phyloP scores from a whole-genome alignment of 2,888 invertebrate species.

The Eilema caniola region DNA sequence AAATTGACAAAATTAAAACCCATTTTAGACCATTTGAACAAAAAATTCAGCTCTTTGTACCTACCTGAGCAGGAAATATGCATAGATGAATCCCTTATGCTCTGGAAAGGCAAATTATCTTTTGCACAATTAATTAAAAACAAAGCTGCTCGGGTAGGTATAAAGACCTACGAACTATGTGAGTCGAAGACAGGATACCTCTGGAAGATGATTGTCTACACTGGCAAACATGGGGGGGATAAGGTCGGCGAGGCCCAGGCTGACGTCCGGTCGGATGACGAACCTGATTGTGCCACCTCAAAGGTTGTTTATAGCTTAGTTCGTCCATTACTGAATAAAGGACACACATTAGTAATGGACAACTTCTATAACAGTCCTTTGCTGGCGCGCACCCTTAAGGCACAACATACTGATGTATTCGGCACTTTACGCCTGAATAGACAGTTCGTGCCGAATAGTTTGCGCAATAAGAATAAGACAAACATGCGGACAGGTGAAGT shows the following conservation, averaged over 20 bases:
- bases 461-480: conserved; percentile 33
- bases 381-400: no score
- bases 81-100: background rate
- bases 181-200: conserved; percentile 41
- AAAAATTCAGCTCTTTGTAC: background rate
- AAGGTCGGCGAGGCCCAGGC: no score
- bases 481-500: conserved; percentile 39
- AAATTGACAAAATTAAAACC: background rate
- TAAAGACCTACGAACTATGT: no score
- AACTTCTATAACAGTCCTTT: no score
- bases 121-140: no score
- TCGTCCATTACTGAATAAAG: no score
- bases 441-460: conserved; percentile 42
- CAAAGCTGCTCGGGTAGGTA: no score
- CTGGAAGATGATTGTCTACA: conserved; percentile 32
- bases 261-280: no score
- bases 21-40: background rate
- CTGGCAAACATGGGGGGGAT: conserved; percentile 5
- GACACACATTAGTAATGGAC: no score
- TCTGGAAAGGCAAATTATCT: background rate
- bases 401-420: no score
- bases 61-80: background rate
- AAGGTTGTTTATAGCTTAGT: conserved; percentile 41
- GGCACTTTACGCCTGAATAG: no score
- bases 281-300: conserved; percentile 41